Base-by-base conservation (phyloP, 35 echinoderm and acorn worm species). In the Lytechinus pictus region DNA sequence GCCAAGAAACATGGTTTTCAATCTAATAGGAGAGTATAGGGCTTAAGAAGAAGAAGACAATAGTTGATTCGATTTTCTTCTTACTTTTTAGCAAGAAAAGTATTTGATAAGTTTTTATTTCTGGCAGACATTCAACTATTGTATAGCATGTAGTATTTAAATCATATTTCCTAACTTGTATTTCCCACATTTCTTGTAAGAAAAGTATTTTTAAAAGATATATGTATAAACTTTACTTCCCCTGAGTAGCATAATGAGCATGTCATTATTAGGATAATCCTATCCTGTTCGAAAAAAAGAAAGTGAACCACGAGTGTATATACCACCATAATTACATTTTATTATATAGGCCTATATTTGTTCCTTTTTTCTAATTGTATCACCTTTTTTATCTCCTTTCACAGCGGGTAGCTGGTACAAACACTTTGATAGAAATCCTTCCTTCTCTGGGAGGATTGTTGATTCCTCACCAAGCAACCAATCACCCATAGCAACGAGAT, bases 401-500 rank as follows among this genome's bases (percentile, higher is more conserved):
- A 21, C 28, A 52, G 88, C 33, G 28, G 52, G 33, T 90, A 44
- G 52, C 29, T 6, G 2, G 27, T n/a, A 14, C 52, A 52, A 52
- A 90, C 13, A 58, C 56, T 58, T 9, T 51, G 27, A 13, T 90
- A 28, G 9, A 54, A 79, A 79, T 79, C 0, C 66, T n/a, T 79
- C 16, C 66, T 79, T 79, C 16, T 24, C 14, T 24, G 19, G 66
- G 8, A n/a, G 66, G n/a, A n/a, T 6, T 24, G 21, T 79, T 79
- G 19, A 79, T 79, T 79, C 66, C 6, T 79, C 4, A 79, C 66
- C 66, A 24, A 79, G 66, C 66, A 79, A 79, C 66, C 14, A 79
- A 79, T 79, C 66, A 79, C 66, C 16, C 66, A 16, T 90, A n/a
- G 29, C 52, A 54, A 90, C 88, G 44, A 90, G 88, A 90, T 90